Percentiles rank a stretch among this genome's conserved stretches.
Conservation (phyloP, 2,113 vertebrate species). For the Arizona elegans region DNA sequence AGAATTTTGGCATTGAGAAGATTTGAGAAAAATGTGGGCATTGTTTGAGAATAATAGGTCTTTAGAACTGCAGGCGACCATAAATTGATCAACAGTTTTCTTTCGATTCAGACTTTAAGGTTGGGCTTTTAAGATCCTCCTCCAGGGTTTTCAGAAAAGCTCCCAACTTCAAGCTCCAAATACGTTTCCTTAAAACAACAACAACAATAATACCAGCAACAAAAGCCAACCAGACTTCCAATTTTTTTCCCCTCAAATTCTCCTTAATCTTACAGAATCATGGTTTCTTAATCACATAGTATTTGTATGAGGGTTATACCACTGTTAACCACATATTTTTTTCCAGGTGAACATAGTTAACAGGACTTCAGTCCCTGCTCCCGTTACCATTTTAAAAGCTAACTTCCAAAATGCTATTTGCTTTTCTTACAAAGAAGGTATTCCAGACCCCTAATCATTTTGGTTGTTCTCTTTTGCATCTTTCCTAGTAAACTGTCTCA, state of each 20-base stretch:
- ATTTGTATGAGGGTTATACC: background rate
- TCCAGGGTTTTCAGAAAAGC: background rate
- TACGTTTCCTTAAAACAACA: background rate
- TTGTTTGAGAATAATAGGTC: background rate
- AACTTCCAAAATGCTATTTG: background rate
- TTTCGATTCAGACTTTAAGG: background rate
- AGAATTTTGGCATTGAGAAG: background rate
- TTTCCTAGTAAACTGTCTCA: background rate
- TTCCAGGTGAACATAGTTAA: background rate
- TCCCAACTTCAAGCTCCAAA: background rate
- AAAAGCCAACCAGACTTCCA: background rate
- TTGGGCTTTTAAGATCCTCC: background rate
- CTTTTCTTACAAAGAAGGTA: background rate
- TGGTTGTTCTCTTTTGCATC: background rate
- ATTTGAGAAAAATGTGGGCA: background rate
- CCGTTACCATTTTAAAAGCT: background rate
- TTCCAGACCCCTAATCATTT: background rate
- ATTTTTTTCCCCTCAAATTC: background rate
- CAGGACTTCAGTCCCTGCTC: background rate
- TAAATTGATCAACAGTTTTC: background rate
- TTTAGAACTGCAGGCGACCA: background rate
- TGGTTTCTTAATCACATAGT: background rate
- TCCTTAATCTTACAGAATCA: background rate
- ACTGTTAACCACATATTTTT: background rate
- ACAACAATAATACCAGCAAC: background rate